phyloP scores from a whole-genome alignment of 2,888 invertebrate genomes.

The Gandaritis pyraliata region DNA sequence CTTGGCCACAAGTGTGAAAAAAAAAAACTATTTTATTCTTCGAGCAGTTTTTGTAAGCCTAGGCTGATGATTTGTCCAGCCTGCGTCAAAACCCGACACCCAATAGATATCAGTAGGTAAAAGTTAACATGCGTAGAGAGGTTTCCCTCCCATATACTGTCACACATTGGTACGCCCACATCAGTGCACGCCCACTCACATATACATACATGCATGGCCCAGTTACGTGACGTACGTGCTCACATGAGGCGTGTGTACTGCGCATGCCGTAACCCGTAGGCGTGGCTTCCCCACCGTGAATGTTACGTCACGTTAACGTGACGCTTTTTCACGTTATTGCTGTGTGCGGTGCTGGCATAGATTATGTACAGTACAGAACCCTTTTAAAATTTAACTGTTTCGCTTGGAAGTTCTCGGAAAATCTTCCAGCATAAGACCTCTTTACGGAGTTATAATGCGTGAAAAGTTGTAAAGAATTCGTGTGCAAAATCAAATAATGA shows the following conservation, averaged over 20 bases:
- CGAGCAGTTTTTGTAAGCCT: not conserved
- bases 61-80: constrained; percentile 1
- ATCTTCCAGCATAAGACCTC: not conserved
- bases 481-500: not conserved
- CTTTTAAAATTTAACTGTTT: not conserved
- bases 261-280: constrained; percentile 73
- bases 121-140: constrained; percentile 26
- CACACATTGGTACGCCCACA: constrained; percentile 69
- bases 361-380: constrained; percentile 9
- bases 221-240: constrained; percentile 64
- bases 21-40: no score
- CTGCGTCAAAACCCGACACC: constrained; percentile 6
- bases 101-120: constrained; percentile 31
- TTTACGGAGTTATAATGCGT: not conserved
- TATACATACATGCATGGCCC: constrained; percentile 50
- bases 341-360: constrained; percentile 35
- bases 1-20: no score
- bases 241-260: constrained; percentile 70
- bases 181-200: constrained; percentile 65
- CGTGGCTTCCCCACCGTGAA: constrained; percentile 67
- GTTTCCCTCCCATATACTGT: constrained; percentile 53
- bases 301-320: constrained; percentile 57
- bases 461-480: not conserved
- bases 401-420: not conserved
- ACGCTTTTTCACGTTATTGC: constrained; percentile 71